Base-by-base conservation (phyloP, 53 echinoderm and acorn worm genomes). In the Hippasteria phrygiana region DNA sequence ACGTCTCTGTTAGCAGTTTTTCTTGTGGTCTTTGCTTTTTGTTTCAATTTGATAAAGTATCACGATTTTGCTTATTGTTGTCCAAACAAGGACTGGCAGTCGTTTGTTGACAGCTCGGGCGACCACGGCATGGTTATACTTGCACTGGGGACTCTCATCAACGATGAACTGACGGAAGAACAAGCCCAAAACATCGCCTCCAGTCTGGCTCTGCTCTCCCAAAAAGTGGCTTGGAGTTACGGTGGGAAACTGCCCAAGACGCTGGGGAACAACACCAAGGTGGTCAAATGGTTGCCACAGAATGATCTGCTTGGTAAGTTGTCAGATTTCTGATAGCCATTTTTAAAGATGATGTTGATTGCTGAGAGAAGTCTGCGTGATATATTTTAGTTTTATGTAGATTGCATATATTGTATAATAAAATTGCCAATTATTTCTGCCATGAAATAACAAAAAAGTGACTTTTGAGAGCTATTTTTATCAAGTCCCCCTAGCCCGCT, bases 291-390 rank as follows among this genome's bases (percentile, higher is more conserved):
- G 91, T 20, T 91, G 18, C 91, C 91, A n/a, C 86, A 75, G 33
- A 91, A 91, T 38, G 91, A 91, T n/a, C 55, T 91, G 27, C 69
- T 91, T 28, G 91, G 91, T 91, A 84, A 84, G 40, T n/a, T n/a
- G n/a, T n/a, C n/a, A n/a, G n/a, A n/a, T n/a, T n/a, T n/a, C n/a
- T n/a, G n/a, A n/a, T n/a, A n/a, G n/a, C n/a, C n/a, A n/a, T n/a
- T n/a, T n/a, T n/a, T n/a, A n/a, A n/a, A n/a, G n/a, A n/a, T n/a
- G n/a, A n/a, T n/a, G n/a, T n/a, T n/a, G n/a, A n/a, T n/a, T n/a
- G n/a, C n/a, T n/a, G n/a, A n/a, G n/a, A n/a, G n/a, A n/a, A n/a
- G n/a, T n/a, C n/a, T n/a, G n/a, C n/a, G n/a, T n/a, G n/a, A n/a
- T n/a, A n/a, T n/a, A n/a, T n/a, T n/a, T n/a, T n/a, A n/a, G n/a